Conservation (phyloP, 2,888 invertebrate species). For the Eurois occulta region DNA sequence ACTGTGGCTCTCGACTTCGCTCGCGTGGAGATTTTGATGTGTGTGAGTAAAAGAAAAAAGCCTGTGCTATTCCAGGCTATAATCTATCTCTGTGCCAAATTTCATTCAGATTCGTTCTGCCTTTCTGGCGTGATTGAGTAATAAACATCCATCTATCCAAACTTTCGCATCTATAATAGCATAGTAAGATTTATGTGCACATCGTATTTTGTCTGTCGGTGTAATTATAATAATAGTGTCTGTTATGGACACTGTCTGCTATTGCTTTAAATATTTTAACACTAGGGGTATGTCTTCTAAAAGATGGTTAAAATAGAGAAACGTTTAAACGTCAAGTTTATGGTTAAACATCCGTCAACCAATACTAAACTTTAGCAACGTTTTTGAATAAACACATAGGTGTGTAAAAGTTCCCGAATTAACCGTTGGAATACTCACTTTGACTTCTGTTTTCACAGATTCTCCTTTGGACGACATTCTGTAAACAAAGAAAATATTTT, state of each 20-base stretch:
- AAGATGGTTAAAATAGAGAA: neutral
- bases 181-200: neutral
- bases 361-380: neutral
- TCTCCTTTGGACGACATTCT: conserved; percentile 84
- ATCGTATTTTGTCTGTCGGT: neutral
- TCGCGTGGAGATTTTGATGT: too few relatives aligned
- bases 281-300: neutral
- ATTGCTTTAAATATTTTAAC: neutral
- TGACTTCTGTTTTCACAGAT: conserved; percentile 82
- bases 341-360: neutral
- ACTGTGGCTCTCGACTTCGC: too few relatives aligned
- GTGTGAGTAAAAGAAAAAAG: too few relatives aligned
- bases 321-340: neutral
- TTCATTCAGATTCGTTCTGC: too few relatives aligned
- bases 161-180: too few relatives aligned
- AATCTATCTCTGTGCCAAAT: too few relatives aligned
- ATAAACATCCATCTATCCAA: too few relatives aligned
- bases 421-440: conserved; percentile 76
- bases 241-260: conserved; percentile 17
- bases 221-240: neutral
- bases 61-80: too few relatives aligned
- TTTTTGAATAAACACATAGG: neutral
- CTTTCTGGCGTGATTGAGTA: too few relatives aligned
- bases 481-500: conserved; percentile 69
- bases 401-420: neutral